Evolutionary conservation across 2,797 vertebrate species (phyloP), one percentile per base, ranked within the genome.

Genomic region (Cynopterus sphinx): DNA sequence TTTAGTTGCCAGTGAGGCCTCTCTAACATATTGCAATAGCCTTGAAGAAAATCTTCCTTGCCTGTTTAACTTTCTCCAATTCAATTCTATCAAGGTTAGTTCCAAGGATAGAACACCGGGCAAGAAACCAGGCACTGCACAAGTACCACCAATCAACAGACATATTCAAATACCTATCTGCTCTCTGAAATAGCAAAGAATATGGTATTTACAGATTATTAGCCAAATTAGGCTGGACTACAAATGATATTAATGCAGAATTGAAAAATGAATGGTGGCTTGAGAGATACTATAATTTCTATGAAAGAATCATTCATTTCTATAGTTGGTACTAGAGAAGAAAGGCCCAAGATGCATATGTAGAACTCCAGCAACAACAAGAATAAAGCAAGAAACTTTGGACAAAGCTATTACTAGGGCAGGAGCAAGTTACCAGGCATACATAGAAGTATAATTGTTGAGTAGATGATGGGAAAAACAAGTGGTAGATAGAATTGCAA

Each of bases 251-350:
- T 46, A 88, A 39, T 46, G 22, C 33, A 26, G 36, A 75, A 17
- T 90, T 74, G 63, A 94, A 94, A 88, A 88, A n/a, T 16, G 24
- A 78, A 67, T n/a, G 57, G 55, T 55, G 61, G 15, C 43, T 96
- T 46, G 2, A 53, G 7, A 63, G 9, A 90, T 51, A 19, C 59
- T 22, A 74, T 51, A 28, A 79, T 19, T 93, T 78, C n/a, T 67
- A 26, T 33, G 10, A 75, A 31, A 68, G 49, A 68, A 71, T 67
- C 46, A 36, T 71, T 28, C 36, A 39, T 15, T 67, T 82, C 21
- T 61, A 39, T 55, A 33, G n/a, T 7, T 82, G 3, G 49, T 65
- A 2, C 74, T 33, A 51, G 43, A 85, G 31, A 53, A 19, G 12
- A 73, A 77, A 91, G n/a, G 4, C 36, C 43, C 26, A 87, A 75